These are phyloP conservation scores for Cheiracanthium punctorium DNA, from an alignment of 2,888 invertebrate genomes.

Conservation along the genomic window DNA sequence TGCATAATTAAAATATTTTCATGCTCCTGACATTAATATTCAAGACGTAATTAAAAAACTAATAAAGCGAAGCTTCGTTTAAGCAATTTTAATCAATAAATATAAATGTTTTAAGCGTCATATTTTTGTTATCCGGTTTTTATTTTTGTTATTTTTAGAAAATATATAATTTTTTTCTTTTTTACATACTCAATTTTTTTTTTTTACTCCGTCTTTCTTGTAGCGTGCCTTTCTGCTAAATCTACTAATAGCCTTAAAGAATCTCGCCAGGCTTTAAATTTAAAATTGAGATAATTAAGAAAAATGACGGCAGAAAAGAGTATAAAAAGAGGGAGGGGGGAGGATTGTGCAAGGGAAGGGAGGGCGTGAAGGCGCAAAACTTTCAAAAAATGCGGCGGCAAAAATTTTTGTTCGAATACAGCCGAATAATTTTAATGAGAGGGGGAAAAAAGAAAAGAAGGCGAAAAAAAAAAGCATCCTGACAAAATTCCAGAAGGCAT, in stretches of 20 bases:
- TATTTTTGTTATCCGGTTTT: conserved; percentile 63
- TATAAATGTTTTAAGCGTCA: conserved; percentile 70
- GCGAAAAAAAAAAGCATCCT: conserved; percentile 45
- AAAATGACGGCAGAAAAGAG: conserved; percentile 52
- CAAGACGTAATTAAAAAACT: conserved; percentile 69
- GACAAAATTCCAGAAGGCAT: conserved; percentile 64
- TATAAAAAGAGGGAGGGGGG: conserved; percentile 31
- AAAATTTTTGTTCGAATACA: conserved; percentile 61
- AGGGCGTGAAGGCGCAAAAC: conserved; percentile 14
- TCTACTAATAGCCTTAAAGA: conserved; percentile 69
- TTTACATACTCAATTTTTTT: conserved; percentile 9
- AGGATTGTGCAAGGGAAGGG: not conserved
- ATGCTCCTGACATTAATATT: conserved; percentile 69
- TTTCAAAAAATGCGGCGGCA: conserved; percentile 64
- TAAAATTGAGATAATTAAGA: conserved; percentile 70
- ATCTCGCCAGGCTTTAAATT: conserved; percentile 65
- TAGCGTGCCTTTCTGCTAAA: conserved; percentile 52
- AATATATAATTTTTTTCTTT: conserved; percentile 27
- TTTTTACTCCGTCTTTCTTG: conserved; percentile 5
- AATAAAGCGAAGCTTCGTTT: conserved; percentile 68
- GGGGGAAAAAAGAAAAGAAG: not conserved
- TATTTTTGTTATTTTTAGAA: conserved; percentile 26
- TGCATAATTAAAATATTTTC: conserved; percentile 70
- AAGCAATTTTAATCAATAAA: conserved; percentile 70
- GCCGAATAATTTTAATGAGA: conserved; percentile 65